phyloP scores from a whole-genome alignment of 2,888 invertebrate genomes.

The Anoplius nigerrimus region DNA sequence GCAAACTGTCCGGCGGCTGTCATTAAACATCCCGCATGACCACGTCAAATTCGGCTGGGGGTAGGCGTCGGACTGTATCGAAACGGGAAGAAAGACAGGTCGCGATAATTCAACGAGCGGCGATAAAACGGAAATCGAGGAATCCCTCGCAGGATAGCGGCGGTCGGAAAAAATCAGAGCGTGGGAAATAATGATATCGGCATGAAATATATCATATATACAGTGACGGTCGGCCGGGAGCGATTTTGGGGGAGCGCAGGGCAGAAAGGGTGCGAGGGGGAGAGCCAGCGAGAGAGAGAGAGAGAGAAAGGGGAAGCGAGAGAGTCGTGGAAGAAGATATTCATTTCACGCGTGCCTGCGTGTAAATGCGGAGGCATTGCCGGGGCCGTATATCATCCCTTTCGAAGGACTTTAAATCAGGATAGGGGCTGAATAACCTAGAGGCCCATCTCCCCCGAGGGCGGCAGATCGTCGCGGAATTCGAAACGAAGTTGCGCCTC shows the following conservation, averaged over 20 bases:
- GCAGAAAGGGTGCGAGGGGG: background rate
- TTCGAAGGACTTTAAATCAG: slow-evolving; percentile 55
- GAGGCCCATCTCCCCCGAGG: slow-evolving; percentile 19
- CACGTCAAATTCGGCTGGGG: background rate
- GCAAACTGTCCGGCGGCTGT: no score
- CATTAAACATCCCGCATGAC: background rate
- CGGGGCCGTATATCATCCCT: slow-evolving; percentile 45
- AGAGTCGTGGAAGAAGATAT: slow-evolving; percentile 34
- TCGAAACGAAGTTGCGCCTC: slow-evolving; percentile 28
- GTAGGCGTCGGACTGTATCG: background rate
- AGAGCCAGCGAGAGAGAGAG: background rate
- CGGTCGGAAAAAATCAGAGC: background rate
- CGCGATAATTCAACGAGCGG: no score
- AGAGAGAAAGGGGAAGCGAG: background rate
- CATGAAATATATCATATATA: slow-evolving; percentile 24
- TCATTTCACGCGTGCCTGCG: slow-evolving; percentile 51
- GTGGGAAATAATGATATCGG: slow-evolving; percentile 29
- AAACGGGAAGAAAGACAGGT: background rate
- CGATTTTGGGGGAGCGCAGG: background rate
- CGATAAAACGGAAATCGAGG: slow-evolving; percentile 6
- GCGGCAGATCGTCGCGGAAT: slow-evolving; percentile 30
- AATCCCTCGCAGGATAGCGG: background rate
- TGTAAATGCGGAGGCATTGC: slow-evolving; percentile 33
- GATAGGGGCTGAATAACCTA: slow-evolving; percentile 45
- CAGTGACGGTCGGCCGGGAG: no score